Percentiles rank a stretch among this genome's conserved stretches.
phyloP scores from a whole-genome alignment of 1,140 invertebrate species.

The Pseudobourletiella spinata region DNA sequence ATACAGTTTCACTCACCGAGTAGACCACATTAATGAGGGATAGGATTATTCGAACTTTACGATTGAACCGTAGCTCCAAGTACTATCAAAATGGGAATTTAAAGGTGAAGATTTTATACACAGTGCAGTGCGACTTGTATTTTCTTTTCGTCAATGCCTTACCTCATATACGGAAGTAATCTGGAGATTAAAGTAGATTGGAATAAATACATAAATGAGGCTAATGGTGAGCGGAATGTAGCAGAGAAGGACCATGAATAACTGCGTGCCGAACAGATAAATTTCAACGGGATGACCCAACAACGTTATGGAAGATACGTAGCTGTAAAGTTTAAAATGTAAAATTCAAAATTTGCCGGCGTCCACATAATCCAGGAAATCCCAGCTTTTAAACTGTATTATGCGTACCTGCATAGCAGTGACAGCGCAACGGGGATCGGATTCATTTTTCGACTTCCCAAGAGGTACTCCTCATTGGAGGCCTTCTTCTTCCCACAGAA shows the following conservation, averaged over 20 bases:
- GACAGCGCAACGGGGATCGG: conserved; percentile 26
- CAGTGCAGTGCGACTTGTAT: neutral
- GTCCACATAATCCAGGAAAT: neutral
- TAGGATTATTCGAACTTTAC: conserved; percentile 7
- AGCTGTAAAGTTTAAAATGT: no score
- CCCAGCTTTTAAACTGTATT: neutral
- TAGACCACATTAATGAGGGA: conserved; percentile 27
- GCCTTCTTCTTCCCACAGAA: conserved; percentile 13
- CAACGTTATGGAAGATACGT: conserved; percentile 23
- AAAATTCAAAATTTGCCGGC: neutral
- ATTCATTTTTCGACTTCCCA: conserved; percentile 21
- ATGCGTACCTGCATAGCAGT: conserved; percentile 23
- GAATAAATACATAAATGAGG: conserved; percentile 65
- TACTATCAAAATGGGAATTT: conserved; percentile 47
- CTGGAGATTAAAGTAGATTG: conserved; percentile 78
- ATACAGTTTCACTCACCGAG: conserved; percentile 9
- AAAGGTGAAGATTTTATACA: neutral
- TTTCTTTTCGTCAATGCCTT: conserved; percentile 27
- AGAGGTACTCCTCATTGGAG: conserved; percentile 22
- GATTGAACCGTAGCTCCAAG: conserved; percentile 62
- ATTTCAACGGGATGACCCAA: conserved; percentile 25
- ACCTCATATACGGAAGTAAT: conserved; percentile 84
- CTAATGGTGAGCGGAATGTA: conserved; percentile 33
- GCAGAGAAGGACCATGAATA: conserved; percentile 23
- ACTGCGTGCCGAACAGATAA: conserved; percentile 25